A percentile compares a stretch with the other conserved stretches of the same genome.
Evolutionary conservation across 2,113 vertebrate genomes (phyloP).

Genomic region (Mesocricetus auratus): DNA sequence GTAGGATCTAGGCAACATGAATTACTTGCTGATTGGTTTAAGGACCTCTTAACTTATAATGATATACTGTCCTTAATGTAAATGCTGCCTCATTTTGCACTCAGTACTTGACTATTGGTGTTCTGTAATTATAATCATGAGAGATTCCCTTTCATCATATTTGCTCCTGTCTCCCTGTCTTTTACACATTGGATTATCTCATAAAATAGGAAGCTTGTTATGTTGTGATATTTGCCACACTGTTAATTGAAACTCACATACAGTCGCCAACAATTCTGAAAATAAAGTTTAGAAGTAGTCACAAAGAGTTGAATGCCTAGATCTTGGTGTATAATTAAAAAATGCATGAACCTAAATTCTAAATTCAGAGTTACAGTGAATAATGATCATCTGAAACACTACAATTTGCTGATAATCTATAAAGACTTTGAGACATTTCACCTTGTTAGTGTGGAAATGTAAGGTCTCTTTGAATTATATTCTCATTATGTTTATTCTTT

Average conservation of each 20-base stretch:
- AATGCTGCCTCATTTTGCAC: background rate
- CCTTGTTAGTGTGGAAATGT: background rate
- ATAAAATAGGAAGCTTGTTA: background rate
- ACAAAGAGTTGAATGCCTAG: background rate
- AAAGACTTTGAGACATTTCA: background rate
- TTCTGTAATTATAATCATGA: background rate
- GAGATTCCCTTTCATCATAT: background rate
- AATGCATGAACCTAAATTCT: background rate
- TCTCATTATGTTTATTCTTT: background rate
- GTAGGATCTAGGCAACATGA: background rate
- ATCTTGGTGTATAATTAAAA: background rate
- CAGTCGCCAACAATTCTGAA: background rate
- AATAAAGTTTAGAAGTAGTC: background rate
- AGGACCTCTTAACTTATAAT: background rate
- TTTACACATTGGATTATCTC: background rate
- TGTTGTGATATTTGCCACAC: background rate
- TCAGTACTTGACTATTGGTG: background rate
- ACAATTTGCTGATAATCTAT: background rate
- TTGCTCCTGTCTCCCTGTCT: background rate
- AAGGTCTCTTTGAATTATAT: background rate
- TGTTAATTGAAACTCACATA: background rate
- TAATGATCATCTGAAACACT: background rate
- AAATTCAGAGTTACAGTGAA: background rate
- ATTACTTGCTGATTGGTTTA: background rate
- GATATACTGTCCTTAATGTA: background rate